Percentiles rank a stretch among this genome's conserved stretches.
phyloP scores from a whole-genome alignment of 1,140 invertebrate species.

The Dendrolimus punctatus region DNA sequence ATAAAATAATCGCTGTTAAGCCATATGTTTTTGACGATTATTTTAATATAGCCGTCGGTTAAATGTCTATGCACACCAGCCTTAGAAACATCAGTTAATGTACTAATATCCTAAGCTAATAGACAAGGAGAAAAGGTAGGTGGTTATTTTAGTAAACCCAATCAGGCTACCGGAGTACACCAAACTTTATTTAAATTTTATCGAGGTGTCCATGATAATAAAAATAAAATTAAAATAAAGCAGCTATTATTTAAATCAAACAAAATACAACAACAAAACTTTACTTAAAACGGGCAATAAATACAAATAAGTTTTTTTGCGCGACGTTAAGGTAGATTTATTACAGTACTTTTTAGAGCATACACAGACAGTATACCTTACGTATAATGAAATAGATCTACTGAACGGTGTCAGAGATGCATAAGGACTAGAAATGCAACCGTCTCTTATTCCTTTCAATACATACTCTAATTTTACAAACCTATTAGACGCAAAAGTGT shows the following conservation, averaged over 20 bases:
- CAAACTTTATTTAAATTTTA: too few relatives aligned
- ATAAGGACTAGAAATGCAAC: slow-evolving; percentile 15
- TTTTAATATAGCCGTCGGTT: too few relatives aligned
- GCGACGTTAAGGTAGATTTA: neutral
- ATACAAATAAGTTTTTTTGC: too few relatives aligned
- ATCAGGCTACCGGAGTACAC: too few relatives aligned
- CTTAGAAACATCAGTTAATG: too few relatives aligned
- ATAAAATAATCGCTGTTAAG: too few relatives aligned
- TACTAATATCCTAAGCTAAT: too few relatives aligned
- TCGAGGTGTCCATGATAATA: too few relatives aligned
- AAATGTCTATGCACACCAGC: too few relatives aligned
- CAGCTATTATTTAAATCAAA: neutral
- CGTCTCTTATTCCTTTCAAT: slow-evolving; percentile 3
- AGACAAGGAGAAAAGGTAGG: too few relatives aligned
- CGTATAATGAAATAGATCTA: slow-evolving; percentile 14
- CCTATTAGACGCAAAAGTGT: slow-evolving; percentile 9
- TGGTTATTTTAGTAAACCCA: too few relatives aligned
- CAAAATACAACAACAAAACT: neutral
- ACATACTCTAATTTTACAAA: slow-evolving; percentile 10
- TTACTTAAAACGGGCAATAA: neutral
- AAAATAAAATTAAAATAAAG: neutral
- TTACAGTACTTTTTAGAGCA: slow-evolving; percentile 11
- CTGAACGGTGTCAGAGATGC: slow-evolving; percentile 19
- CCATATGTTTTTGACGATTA: too few relatives aligned
- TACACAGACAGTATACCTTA: slow-evolving; percentile 20